Conservation (phyloP, 2,888 invertebrate genomes). For the Epirrhoe alternata region DNA sequence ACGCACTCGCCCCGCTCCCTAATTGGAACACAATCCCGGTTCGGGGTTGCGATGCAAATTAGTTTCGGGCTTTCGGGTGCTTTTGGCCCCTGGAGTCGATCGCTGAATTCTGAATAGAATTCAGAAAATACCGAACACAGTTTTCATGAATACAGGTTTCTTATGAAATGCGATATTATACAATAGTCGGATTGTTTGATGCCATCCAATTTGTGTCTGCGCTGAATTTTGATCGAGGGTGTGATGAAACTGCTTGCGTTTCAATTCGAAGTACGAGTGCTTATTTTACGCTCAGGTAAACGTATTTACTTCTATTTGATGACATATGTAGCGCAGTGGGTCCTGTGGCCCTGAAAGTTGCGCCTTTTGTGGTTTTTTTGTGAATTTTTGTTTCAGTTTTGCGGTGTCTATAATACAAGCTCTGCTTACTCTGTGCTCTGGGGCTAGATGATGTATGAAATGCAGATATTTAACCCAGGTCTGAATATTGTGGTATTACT, state of each 20-base stretch:
- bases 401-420: no score
- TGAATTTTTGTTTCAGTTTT: no score
- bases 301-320: not conserved
- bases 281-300: not conserved
- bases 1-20: constrained; percentile 26
- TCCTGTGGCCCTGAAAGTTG: no score
- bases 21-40: constrained; percentile 46
- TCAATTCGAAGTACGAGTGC: constrained; percentile 3
- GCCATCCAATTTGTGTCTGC: constrained; percentile 31
- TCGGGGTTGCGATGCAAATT: constrained; percentile 43
- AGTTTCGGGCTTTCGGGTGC: constrained; percentile 34
- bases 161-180: constrained; percentile 29
- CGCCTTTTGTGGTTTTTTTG: no score
- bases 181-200: constrained; percentile 32
- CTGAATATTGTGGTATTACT: no score
- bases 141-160: constrained; percentile 32
- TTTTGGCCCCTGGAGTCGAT: constrained; percentile 33
- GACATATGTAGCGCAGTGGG: no score
- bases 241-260: constrained; percentile 10
- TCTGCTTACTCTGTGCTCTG: no score
- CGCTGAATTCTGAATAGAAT: constrained; percentile 35
- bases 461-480: no score
- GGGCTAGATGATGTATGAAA: no score
- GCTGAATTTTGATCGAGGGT: constrained; percentile 29
- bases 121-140: constrained; percentile 32